phyloP scores from a whole-genome alignment of 2,113 vertebrate species.

The Heteronetta atricapilla region DNA sequence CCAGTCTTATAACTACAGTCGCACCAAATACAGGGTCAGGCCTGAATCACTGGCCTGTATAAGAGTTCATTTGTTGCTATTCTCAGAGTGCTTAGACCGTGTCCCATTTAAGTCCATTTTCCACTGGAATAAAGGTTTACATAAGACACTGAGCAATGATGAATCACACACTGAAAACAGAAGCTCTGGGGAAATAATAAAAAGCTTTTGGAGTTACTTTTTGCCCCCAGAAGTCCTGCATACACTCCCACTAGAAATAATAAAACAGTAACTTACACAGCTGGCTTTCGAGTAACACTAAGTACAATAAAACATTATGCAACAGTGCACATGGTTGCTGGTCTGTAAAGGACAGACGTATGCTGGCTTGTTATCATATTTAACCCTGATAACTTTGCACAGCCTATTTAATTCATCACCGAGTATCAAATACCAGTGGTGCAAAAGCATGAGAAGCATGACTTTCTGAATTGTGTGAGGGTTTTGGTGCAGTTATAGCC shows the following conservation, averaged over 20 bases:
- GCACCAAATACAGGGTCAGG: background rate
- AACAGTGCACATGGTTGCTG: background rate
- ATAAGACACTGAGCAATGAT: slow-evolving; percentile 31
- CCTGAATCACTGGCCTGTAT: slow-evolving; percentile 24
- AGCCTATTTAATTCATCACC: background rate
- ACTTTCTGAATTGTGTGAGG: background rate
- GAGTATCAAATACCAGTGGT: background rate
- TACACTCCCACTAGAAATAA: background rate
- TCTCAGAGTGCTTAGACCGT: slow-evolving; percentile 43
- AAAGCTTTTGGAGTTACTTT: background rate
- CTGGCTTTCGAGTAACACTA: background rate
- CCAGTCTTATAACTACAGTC: background rate
- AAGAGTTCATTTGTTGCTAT: slow-evolving; percentile 42
- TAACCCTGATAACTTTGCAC: background rate
- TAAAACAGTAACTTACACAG: background rate
- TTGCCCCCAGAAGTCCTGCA: background rate
- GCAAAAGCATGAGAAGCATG: background rate
- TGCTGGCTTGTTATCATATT: background rate
- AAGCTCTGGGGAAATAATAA: background rate
- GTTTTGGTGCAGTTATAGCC: background rate
- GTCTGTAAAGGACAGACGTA: background rate
- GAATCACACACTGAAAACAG: slow-evolving; percentile 36
- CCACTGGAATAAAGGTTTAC: slow-evolving; percentile 54
- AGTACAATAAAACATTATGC: background rate
- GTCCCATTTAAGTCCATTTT: slow-evolving; percentile 55